A percentile compares a stretch with the other conserved stretches of the same genome.
phyloP scores from a whole-genome alignment of 2,797 vertebrate genomes.

The Crocodylus rhombifer region DNA sequence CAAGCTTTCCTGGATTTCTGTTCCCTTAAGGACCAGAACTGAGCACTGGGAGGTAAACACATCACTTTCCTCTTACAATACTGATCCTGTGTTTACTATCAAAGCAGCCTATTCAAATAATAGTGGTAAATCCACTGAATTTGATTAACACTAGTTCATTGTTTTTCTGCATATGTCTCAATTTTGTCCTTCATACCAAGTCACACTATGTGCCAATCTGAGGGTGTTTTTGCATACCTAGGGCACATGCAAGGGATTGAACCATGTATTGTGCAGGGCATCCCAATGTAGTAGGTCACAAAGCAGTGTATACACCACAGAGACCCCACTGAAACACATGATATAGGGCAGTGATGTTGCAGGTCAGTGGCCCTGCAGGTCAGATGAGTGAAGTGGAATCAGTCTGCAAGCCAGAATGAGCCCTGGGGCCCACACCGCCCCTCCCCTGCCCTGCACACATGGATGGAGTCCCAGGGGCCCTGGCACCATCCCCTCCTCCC shows the following conservation, averaged over 20 bases:
- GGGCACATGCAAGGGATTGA: neutral
- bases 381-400: too few species aligned
- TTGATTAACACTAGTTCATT: neutral
- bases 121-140: neutral
- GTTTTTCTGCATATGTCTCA: neutral
- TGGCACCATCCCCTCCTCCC: too few species aligned
- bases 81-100: neutral
- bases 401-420: too few species aligned
- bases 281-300: neutral
- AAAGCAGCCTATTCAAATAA: neutral
- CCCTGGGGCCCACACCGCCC: too few species aligned
- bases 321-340: neutral
- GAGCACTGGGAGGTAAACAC: neutral
- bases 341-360: neutral
- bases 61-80: neutral
- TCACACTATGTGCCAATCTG: neutral
- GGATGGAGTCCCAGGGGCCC: too few species aligned
- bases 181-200: neutral
- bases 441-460: too few species aligned
- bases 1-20: too few species aligned
- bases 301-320: neutral
- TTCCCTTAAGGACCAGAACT: too few species aligned
- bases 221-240: neutral
- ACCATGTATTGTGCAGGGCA: neutral
- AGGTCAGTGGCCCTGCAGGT: too few species aligned